These are phyloP conservation scores for Trachemys scripta DNA, from an alignment of 2,113 vertebrate genomes.

Conservation along the genomic window DNA sequence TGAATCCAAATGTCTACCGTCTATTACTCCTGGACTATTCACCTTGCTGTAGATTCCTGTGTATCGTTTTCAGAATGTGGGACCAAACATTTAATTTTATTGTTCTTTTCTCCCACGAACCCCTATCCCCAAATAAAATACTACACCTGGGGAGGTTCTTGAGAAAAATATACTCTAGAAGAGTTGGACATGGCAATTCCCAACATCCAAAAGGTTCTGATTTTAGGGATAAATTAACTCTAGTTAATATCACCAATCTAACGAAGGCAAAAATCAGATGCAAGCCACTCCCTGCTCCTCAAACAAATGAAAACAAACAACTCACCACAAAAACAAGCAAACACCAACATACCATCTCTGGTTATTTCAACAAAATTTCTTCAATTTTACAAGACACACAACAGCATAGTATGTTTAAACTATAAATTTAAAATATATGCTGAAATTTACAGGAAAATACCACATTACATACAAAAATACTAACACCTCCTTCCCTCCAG, in stretches of 20 bases:
- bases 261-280: not conserved
- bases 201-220: not conserved
- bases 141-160: not conserved
- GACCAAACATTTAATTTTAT: not conserved
- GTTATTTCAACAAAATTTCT: not conserved
- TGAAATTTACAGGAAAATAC: not conserved
- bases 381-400: not conserved
- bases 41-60: not conserved
- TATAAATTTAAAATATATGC: not conserved
- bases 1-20: not conserved
- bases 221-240: not conserved
- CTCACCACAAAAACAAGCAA: not conserved
- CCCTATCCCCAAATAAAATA: not conserved
- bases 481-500: not conserved
- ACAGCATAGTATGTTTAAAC: not conserved
- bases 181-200: not conserved
- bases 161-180: not conserved
- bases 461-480: not conserved
- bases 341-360: not conserved
- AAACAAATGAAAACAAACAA: not conserved
- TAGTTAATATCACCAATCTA: not conserved
- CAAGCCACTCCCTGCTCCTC: not conserved
- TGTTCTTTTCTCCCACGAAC: not conserved
- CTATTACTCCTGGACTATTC: not conserved
- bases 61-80: not conserved